Evolutionary conservation across 2,797 vertebrate species (phyloP).

Genomic region (Crocidura indochinensis): DNA sequence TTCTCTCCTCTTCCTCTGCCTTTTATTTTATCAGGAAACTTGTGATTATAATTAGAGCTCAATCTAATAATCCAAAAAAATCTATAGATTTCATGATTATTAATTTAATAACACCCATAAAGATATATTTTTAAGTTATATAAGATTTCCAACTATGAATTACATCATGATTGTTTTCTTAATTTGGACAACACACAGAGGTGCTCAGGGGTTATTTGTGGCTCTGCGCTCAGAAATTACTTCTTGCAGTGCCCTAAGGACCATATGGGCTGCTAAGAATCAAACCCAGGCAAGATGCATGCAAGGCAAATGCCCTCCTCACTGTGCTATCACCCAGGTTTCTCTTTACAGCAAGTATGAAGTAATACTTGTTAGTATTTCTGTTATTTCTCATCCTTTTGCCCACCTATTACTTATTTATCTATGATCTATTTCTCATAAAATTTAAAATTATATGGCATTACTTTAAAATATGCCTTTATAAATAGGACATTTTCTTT

Average conservation of each 20-base stretch:
- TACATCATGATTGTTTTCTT: too few relatives aligned
- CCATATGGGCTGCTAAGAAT: too few relatives aligned
- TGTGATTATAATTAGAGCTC: background rate
- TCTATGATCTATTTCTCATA: background rate
- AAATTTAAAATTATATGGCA: background rate
- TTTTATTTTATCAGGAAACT: background rate
- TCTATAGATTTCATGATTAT: background rate
- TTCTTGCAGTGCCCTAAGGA: too few relatives aligned
- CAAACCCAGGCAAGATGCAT: too few relatives aligned
- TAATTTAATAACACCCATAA: background rate
- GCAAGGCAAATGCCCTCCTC: too few relatives aligned
- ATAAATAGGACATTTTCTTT: conserved; percentile 2
- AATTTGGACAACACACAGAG: too few relatives aligned
- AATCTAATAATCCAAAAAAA: background rate
- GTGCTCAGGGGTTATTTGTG: too few relatives aligned
- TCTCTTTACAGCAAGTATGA: background rate
- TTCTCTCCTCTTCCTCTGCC: background rate
- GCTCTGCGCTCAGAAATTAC: too few relatives aligned
- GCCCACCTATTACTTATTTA: background rate
- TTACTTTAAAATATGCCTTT: conserved; percentile 18
- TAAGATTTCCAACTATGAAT: too few relatives aligned
- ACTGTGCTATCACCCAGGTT: too few relatives aligned
- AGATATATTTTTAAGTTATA: too few relatives aligned
- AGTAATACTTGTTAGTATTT: background rate
- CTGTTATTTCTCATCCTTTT: conserved; percentile 23